These are phyloP conservation scores for Stegastes partitus DNA, from an alignment of 2,113 vertebrate species.

Conservation along the genomic window DNA sequence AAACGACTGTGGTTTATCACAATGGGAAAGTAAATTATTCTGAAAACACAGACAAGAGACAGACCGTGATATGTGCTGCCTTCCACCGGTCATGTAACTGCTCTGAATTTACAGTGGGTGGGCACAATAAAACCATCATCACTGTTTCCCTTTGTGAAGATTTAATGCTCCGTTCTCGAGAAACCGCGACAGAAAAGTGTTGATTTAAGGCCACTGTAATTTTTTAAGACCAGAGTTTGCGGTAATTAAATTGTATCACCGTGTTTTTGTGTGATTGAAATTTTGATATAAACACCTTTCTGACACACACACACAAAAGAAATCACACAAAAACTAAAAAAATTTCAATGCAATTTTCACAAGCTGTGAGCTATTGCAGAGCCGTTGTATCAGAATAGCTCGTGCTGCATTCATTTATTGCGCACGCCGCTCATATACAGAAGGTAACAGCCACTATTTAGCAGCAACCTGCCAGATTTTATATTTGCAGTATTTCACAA, in stretches of 20 bases:
- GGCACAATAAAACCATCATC: conserved; percentile 69
- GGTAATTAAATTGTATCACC: conserved; percentile 38
- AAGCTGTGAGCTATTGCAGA: neutral
- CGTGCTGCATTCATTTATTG: neutral
- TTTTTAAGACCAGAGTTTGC: conserved; percentile 43
- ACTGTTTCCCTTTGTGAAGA: conserved; percentile 52
- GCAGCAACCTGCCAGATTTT: neutral
- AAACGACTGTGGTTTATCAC: conserved; percentile 28
- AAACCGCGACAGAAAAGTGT: conserved; percentile 25
- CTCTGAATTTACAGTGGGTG: conserved; percentile 53
- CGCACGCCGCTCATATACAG: neutral
- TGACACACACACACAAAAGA: conserved; percentile 1
- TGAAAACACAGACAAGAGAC: conserved; percentile 54
- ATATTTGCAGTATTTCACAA: neutral
- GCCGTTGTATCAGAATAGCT: neutral
- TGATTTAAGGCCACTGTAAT: conserved; percentile 58
- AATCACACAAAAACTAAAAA: conserved; percentile 2
- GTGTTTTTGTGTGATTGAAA: conserved; percentile 20
- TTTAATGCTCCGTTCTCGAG: conserved; percentile 45
- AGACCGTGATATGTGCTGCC: conserved; percentile 52
- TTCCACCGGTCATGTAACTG: conserved; percentile 58
- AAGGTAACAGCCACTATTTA: too few species aligned
- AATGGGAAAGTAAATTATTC: conserved; percentile 43
- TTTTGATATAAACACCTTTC: neutral
- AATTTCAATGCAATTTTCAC: neutral